These are phyloP conservation scores for Gallinago jamesoni DNA, from an alignment of 2,113 vertebrate genomes.

Conservation along the genomic window DNA sequence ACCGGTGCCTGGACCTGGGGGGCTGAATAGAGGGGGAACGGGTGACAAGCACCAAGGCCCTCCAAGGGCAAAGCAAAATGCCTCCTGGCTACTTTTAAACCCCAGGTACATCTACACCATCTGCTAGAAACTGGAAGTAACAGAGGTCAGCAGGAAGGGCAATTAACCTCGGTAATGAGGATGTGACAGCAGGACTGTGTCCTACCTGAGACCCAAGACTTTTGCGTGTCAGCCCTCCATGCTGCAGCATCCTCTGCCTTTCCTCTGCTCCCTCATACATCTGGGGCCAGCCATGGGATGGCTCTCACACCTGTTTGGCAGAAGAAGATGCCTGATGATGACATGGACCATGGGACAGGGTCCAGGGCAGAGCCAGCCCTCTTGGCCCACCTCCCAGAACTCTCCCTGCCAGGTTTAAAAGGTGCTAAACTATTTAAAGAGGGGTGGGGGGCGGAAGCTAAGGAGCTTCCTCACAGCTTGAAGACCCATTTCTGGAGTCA, in stretches of 20 bases:
- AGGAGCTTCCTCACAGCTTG: not conserved
- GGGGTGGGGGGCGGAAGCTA: rapidly evolving
- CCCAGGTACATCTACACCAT: not conserved
- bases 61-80: not conserved
- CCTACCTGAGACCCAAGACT: not conserved
- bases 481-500: not conserved
- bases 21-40: not conserved
- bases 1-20: rapidly evolving
- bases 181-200: not conserved
- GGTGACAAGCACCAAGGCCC: not conserved
- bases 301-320: not conserved
- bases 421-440: not conserved
- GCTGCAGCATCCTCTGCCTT: not conserved
- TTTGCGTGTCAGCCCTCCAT: not conserved
- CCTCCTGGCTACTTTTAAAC: not conserved
- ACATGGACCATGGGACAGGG: not conserved
- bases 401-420: not conserved
- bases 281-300: rapidly evolving
- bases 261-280: not conserved
- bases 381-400: not conserved
- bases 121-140: not conserved
- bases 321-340: not conserved
- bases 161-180: rapidly evolving
- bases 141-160: not conserved
- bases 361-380: not conserved